phyloP scores from a whole-genome alignment of 2,888 invertebrate species.

The Xylophagus ater region DNA sequence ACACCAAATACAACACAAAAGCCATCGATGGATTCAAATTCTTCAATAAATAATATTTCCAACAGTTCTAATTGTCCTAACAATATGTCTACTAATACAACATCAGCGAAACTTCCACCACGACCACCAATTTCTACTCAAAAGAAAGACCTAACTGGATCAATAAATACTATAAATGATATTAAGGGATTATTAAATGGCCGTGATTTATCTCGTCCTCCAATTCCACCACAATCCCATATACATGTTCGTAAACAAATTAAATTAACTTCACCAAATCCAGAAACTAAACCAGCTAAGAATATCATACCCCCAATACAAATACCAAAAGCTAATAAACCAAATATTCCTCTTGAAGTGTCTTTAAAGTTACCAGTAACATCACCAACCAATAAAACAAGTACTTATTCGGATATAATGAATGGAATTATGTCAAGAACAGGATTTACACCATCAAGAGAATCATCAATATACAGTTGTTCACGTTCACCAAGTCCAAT shows the following conservation, averaged over 20 bases:
- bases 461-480: constrained; percentile 31
- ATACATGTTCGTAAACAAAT: constrained; percentile 28
- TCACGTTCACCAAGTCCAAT: constrained; percentile 51
- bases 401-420: constrained; percentile 9
- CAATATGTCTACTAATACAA: constrained; percentile 6
- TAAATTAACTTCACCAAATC: constrained; percentile 15
- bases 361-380: constrained; percentile 26
- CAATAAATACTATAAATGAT: neutral
- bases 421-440: constrained; percentile 10
- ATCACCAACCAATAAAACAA: constrained; percentile 12
- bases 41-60: neutral
- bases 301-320: neutral
- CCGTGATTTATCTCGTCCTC: constrained; percentile 23
- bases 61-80: neutral
- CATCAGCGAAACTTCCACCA: constrained; percentile 23
- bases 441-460: constrained; percentile 15
- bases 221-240: constrained; percentile 29
- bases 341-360: constrained; percentile 25
- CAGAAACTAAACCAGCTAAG: neutral
- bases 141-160: neutral
- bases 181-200: neutral
- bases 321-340: constrained; percentile 4
- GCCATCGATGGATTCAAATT: neutral
- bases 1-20: neutral
- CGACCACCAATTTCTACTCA: constrained; percentile 12